phyloP scores from a whole-genome alignment of 2,888 invertebrate genomes.

The Magallana nippona region DNA sequence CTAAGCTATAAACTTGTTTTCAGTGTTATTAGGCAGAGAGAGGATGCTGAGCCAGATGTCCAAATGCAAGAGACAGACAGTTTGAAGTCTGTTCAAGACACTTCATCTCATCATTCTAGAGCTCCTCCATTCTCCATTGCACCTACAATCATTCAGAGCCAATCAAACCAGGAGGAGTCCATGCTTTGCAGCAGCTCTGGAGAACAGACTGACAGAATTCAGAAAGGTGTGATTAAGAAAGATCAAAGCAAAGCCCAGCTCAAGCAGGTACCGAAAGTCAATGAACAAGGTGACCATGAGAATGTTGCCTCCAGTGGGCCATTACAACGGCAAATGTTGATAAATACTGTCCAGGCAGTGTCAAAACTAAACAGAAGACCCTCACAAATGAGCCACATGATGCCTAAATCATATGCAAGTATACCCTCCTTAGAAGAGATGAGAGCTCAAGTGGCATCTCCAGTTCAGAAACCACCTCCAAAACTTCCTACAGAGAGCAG shows the following conservation, averaged over 20 bases:
- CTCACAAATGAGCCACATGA: background rate
- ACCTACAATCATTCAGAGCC: background rate
- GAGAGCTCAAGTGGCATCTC: constrained; percentile 6
- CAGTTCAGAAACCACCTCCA: background rate
- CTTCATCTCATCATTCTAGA: background rate
- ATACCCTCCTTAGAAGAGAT: constrained; percentile 5
- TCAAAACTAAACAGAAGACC: constrained; percentile 5
- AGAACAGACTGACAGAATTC: background rate
- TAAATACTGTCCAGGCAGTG: background rate
- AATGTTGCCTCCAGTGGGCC: background rate
- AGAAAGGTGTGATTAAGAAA: background rate
- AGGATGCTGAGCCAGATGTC: background rate
- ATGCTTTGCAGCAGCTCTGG: constrained; percentile 10
- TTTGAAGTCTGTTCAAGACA: background rate
- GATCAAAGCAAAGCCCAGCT: background rate
- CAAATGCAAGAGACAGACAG: constrained; percentile 4
- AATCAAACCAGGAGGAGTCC: background rate
- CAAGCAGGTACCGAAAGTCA: background rate
- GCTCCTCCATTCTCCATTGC: background rate
- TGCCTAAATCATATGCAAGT: constrained; percentile 17
- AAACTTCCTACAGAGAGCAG: constrained; percentile 1
- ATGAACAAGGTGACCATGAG: constrained; percentile 7
- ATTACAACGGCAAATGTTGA: background rate
- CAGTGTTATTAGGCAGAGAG: background rate
- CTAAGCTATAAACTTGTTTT: background rate